These are phyloP conservation scores for Oegoconia quadripuncta DNA, from an alignment of 2,888 invertebrate species.

Conservation along the genomic window DNA sequence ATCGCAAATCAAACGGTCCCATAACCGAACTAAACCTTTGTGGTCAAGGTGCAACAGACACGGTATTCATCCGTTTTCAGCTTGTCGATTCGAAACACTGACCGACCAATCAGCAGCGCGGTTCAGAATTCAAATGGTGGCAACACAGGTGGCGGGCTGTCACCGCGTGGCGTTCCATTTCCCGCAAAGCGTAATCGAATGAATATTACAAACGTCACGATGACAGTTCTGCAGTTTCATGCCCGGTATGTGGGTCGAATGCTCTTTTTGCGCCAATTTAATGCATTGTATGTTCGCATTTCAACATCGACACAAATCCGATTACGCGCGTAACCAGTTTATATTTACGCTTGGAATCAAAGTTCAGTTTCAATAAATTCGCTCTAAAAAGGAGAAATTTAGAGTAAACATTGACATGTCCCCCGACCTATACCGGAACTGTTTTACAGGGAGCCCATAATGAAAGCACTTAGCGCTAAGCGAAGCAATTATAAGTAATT, in stretches of 20 bases:
- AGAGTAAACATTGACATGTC: slow-evolving; percentile 52
- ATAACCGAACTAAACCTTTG: slow-evolving; percentile 54
- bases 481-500: slow-evolving; percentile 79
- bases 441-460: slow-evolving; percentile 59
- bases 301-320: slow-evolving; percentile 19
- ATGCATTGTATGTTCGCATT: slow-evolving; percentile 43
- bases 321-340: slow-evolving; percentile 19
- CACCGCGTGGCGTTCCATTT: slow-evolving; percentile 64
- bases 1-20: slow-evolving; percentile 55
- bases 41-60: slow-evolving; percentile 48
- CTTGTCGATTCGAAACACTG: slow-evolving; percentile 24
- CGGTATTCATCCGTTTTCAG: slow-evolving; percentile 53
- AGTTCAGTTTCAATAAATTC: slow-evolving; percentile 20
- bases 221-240: slow-evolving; percentile 63
- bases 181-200: slow-evolving; percentile 70
- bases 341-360: slow-evolving; percentile 12
- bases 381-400: slow-evolving; percentile 40
- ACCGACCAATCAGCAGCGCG: slow-evolving; percentile 39
- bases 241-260: slow-evolving; percentile 58
- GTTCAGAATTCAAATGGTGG: slow-evolving; percentile 32
- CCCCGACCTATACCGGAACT: slow-evolving; percentile 50
- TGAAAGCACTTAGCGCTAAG: slow-evolving; percentile 78
- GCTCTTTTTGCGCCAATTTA: slow-evolving; percentile 60
- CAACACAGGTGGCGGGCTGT: slow-evolving; percentile 61
- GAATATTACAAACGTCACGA: slow-evolving; percentile 73